These are phyloP conservation scores for Cenopis cana DNA, from an alignment of 2,888 invertebrate species.

Conservation along the genomic window DNA sequence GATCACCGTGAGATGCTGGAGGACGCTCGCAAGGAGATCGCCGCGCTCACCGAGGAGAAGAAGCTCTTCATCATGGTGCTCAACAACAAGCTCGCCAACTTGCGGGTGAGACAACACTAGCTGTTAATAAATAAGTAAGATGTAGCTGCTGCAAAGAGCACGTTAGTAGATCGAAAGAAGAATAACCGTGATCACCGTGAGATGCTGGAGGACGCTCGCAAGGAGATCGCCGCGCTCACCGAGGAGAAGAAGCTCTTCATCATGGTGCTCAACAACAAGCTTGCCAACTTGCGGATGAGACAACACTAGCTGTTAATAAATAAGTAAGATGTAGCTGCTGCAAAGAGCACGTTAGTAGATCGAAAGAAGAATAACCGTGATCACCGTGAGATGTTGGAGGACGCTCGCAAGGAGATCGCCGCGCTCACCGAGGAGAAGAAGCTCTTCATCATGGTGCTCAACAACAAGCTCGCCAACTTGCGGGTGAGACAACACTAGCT, in stretches of 20 bases:
- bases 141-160: slow-evolving; percentile 83
- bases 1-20: slow-evolving; percentile 80
- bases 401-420: slow-evolving; percentile 85
- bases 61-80: slow-evolving; percentile 86
- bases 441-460: slow-evolving; percentile 86
- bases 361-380: slow-evolving; percentile 84
- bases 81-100: slow-evolving; percentile 86
- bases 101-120: slow-evolving; percentile 65
- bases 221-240: slow-evolving; percentile 84
- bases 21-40: slow-evolving; percentile 84
- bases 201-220: slow-evolving; percentile 83
- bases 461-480: slow-evolving; percentile 86
- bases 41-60: slow-evolving; percentile 85
- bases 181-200: slow-evolving; percentile 77
- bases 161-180: slow-evolving; percentile 83
- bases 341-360: slow-evolving; percentile 82
- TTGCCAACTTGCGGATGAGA: slow-evolving; percentile 82
- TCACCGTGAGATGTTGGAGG: slow-evolving; percentile 80
- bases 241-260: slow-evolving; percentile 86
- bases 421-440: slow-evolving; percentile 86
- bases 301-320: too few species aligned
- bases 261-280: slow-evolving; percentile 87
- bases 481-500: slow-evolving; percentile 58
- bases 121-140: too few species aligned
- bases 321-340: slow-evolving; percentile 77